Evolutionary conservation across 1,140 invertebrate genomes (phyloP), one percentile per base, ranked within the genome.

Genomic region (Metopolophium dirhodum): DNA sequence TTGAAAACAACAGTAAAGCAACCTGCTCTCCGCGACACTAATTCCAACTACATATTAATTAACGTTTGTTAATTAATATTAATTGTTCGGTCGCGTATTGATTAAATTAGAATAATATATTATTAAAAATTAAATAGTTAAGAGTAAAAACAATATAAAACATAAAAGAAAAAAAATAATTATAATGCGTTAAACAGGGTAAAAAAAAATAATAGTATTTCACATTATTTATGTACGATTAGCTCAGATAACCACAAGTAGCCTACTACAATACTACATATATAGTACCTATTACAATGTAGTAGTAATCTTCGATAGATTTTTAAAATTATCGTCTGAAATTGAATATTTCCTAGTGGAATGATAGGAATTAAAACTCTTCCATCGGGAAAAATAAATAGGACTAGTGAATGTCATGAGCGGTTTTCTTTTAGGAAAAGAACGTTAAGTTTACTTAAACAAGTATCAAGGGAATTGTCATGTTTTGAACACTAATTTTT

Each of bases 21-120:
- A 82, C 68, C 45, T 45, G 57, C 89, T n/a, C 14, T 45, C 30
- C 30, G 22, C 45, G 90, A 22, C 68, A 77, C 41, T 68, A 22
- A 51, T 92, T 82, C 23, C 90, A 92, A 92, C 90, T 92, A 92
- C 20, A 92, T 92, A 92, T 92, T 92, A 92, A 92, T 92, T 92
- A 92, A 92, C 90, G 6, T 37, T 22, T 9, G 26, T 92, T 92
- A 92, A 92, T 83, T 92, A 92, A 92, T 92, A 92, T 82, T 92
- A 92, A 92, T 92, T 92, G 77, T 92, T 51, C 68, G 77, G 83
- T 57, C n/a, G 49, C 49, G 35, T 57, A 35, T 89, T 41, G 9
- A 14, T 41, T 89, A 41, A 37, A 89, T 57, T 51, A 35, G 22
- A 37, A 51, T 35, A 51, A 51, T 51, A 86, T 47, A n/a, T 30